Conservation (phyloP, 2,888 invertebrate species). For the Mantis religiosa region DNA sequence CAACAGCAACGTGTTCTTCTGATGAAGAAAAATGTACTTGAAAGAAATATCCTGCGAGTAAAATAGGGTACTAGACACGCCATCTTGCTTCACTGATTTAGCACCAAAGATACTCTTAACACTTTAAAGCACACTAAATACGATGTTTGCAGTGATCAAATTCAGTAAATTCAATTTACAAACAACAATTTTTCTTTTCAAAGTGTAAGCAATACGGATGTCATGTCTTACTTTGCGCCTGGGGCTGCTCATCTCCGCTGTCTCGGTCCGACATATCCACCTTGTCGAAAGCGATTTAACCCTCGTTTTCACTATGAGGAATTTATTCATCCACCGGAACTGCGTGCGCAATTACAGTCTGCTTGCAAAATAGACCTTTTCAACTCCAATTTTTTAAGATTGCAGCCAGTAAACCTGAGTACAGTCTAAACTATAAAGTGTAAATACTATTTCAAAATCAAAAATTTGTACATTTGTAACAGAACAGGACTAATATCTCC, state of each 20-base stretch:
- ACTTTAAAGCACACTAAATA: conserved; percentile 9
- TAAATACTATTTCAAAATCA: not conserved
- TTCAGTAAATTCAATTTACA: conserved; percentile 8
- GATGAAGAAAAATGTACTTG: not conserved
- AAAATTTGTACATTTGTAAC: not conserved
- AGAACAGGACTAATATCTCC: not conserved
- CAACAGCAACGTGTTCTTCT: not conserved
- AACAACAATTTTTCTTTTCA: conserved; percentile 8
- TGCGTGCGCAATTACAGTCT: conserved; percentile 19
- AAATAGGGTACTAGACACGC: conserved; percentile 29
- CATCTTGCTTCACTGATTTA: conserved; percentile 33
- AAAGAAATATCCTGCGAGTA: not conserved
- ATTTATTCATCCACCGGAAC: conserved; percentile 33
- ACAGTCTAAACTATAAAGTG: not conserved
- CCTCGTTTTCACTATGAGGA: conserved; percentile 34
- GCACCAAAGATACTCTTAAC: conserved; percentile 14
- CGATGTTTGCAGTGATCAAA: conserved; percentile 1
- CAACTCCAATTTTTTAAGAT: not conserved
- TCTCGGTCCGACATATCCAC: conserved; percentile 42
- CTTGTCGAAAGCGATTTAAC: conserved; percentile 34
- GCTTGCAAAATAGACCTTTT: conserved; percentile 26
- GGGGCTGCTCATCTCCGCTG: conserved; percentile 43
- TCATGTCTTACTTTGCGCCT: conserved; percentile 41
- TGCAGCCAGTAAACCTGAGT: not conserved
- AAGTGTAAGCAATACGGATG: conserved; percentile 26